Evolutionary conservation across 2,888 invertebrate genomes (phyloP), one percentile per base, ranked within the genome.

Genomic region (Xanthia togata): DNA sequence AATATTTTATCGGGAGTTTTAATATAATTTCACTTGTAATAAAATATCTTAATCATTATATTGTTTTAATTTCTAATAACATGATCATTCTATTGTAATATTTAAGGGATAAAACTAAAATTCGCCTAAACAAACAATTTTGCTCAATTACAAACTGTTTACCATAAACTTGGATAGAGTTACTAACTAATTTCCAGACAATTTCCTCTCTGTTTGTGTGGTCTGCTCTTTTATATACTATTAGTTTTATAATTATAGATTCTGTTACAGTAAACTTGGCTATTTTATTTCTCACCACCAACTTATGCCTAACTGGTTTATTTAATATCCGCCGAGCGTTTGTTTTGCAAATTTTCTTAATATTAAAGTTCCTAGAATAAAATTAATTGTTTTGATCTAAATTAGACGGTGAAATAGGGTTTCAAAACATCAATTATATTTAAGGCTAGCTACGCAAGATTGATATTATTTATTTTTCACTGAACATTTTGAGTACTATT

Each of bases 151-250:
- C 14, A 57, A 78, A 77, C 9, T 14, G 50, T 85, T 79, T 72
- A 59, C 44, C 31, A 63, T 47, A 62, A 83, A 81, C 70, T 76
- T 72, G n/a, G 41, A 63, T 77, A 59, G 57, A 79, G 73, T 87
- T 83, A 73, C 38, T 6, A 70, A 70, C 68, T 73, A 65, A 78
- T 84, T 79, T 60, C n/a, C 53, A 3, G n/a, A 35, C 55, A 84
- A 88, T 84, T 82, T 82, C 78, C 82, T 69, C 20, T 53, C 47
- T 57, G 55, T 81, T 76, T 75, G 55, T 65, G 57, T 53, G 65
- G 55, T 71, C 26, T 74, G 31, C 50, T 23, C 72, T 76, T 78
- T 26, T 31, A 31, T 31, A 2, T n/a, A 50, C 50, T 41, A 44
- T 70, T 81, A 67, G 17, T 53, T 77, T 76, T 38, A 47, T 31